Evolutionary conservation across 2,888 invertebrate genomes (phyloP), one percentile per base, ranked within the genome.

Genomic region (Protophormia terraenovae): DNA sequence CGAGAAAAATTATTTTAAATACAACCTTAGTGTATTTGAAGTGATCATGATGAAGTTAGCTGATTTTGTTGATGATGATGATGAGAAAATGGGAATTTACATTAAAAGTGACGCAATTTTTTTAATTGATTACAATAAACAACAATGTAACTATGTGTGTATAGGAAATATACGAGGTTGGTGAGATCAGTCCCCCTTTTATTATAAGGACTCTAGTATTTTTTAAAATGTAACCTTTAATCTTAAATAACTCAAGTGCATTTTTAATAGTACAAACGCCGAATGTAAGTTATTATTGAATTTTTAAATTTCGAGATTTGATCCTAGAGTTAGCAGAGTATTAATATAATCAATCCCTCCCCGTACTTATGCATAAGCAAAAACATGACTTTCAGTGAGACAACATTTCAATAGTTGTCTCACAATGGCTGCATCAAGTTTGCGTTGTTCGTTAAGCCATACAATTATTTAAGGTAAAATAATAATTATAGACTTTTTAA

Each of bases 21-120:
- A 69, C 53, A 75, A 76, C 47, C 67, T 79, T 66, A 50, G 10
- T 66, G 41, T 27, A 58, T 27, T 53, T 53, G 16, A 41, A 32
- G 55, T 79, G 60, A 60, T 71, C 60, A 64, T 79, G 50, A 58
- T 24, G 55, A 32, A n/a, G n/a, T n/a, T n/a, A n/a, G n/a, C 19
- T 22, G 45, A 69, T n/a, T n/a, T n/a, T 53, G 62, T 64, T 64
- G 24, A 47, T 24, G 71, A 47, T 73, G 73, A 29, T 69, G 64
- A 53, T 78, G 86, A 45, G 67, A 83, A 67, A 45, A 47, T 24
- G 32, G 32, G 19, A 41, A 87, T 87, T 87, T 87, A 76, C 85
- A 87, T 88, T 87, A 75, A 88, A 83, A 83, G 80, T 88, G 87
- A 88, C 86, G 87, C 88, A 87, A 87, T 86, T 86, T 83, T 80